phyloP scores from a whole-genome alignment of 2,113 vertebrate species.

The Cisticola juncidis region DNA sequence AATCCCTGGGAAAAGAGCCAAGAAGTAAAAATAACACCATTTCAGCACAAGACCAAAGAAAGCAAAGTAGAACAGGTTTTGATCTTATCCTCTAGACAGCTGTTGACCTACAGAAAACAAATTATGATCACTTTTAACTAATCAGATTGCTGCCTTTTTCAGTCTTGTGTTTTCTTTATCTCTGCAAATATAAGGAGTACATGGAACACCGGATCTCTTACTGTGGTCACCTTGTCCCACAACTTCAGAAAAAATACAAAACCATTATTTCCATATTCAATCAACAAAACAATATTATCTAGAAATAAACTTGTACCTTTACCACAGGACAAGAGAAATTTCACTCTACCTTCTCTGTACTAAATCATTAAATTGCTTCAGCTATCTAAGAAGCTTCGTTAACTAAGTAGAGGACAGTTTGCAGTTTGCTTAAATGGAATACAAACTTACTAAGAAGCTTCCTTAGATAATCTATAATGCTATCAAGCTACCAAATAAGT shows the following conservation, averaged over 20 bases:
- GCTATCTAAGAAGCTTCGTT: neutral
- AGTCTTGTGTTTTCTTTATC: neutral
- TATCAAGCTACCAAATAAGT: neutral
- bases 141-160: neutral
- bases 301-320: neutral
- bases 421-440: neutral
- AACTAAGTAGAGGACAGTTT: neutral
- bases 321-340: neutral
- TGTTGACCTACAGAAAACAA: neutral
- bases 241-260: neutral
- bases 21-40: neutral
- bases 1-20: neutral
- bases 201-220: neutral
- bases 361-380: neutral
- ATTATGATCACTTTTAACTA: neutral
- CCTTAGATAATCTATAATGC: neutral
- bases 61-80: neutral
- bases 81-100: neutral
- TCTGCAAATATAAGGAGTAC: neutral
- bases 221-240: neutral
- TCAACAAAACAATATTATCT: neutral
- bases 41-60: constrained; percentile 3
- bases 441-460: neutral
- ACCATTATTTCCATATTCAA: neutral
- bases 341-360: neutral